Percentiles rank a stretch among this genome's conserved stretches.
phyloP scores from a whole-genome alignment of 2,113 vertebrate genomes.

The Mobula birostris region DNA sequence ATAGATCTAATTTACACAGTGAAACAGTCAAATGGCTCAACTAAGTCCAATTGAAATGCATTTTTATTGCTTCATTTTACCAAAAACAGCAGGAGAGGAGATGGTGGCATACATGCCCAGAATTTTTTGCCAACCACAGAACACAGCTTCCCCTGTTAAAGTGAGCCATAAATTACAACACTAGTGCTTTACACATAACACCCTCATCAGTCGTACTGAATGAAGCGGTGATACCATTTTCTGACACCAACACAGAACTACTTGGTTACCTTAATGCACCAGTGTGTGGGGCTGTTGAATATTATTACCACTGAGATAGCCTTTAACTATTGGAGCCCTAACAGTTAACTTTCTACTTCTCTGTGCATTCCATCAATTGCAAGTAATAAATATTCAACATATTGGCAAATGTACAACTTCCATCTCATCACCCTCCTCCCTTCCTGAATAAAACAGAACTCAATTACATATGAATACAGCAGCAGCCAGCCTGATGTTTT shows the following conservation, averaged over 20 bases:
- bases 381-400: background rate
- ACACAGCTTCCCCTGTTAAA: background rate
- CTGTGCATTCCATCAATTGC: background rate
- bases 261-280: background rate
- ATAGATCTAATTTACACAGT: conserved; percentile 8
- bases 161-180: background rate
- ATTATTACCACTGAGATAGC: background rate
- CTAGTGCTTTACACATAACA: background rate
- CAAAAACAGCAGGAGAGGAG: background rate
- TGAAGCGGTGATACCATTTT: background rate
- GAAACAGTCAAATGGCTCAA: background rate
- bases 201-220: background rate
- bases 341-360: background rate
- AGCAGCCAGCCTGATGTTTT: background rate
- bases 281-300: background rate
- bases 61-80: conserved; percentile 27
- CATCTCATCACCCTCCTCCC: background rate
- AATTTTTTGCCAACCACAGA: background rate
- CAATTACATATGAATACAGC: background rate
- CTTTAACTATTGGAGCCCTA: too few species aligned
- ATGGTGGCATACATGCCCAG: background rate
- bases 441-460: background rate
- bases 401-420: background rate
- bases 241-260: background rate
- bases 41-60: conserved; percentile 25